Percentiles rank a stretch among this genome's conserved stretches.
phyloP scores from a whole-genome alignment of 2,797 vertebrate genomes.

The Xiphorhynchus erythropygius region DNA sequence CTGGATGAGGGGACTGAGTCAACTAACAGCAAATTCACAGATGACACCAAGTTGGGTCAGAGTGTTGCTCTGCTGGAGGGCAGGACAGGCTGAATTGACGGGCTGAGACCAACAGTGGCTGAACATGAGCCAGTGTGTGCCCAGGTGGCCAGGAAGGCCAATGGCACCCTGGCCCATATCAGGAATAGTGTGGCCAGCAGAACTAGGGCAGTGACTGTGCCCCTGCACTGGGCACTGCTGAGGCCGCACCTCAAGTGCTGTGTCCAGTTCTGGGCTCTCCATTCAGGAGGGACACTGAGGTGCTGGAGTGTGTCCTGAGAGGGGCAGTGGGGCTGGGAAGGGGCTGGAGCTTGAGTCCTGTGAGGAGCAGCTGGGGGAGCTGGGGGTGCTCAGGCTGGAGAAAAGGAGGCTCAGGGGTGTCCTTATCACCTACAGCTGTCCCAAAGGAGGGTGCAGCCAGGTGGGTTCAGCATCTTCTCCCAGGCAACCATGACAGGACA shows the following conservation, averaged over 20 bases:
- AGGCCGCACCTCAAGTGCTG: neutral
- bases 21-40: neutral
- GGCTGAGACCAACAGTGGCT: neutral
- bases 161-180: neutral
- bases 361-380: neutral
- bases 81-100: neutral
- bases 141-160: neutral
- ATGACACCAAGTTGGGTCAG: rapidly evolving
- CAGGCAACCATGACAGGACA: neutral
- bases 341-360: neutral
- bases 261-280: neutral
- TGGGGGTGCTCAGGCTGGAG: neutral
- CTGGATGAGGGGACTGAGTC: neutral
- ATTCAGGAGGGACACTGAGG: neutral
- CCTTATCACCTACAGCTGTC: neutral
- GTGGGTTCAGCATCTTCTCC: neutral
- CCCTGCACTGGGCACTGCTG: too few relatives aligned
- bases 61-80: neutral
- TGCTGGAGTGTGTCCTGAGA: neutral
- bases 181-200: neutral
- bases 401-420: neutral
- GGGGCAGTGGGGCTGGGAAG: neutral
- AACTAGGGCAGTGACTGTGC: neutral
- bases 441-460: neutral
- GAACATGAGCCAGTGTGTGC: neutral